These are phyloP conservation scores for Dreissena rostriformis DNA, from an alignment of 1,140 invertebrate species.

Conservation along the genomic window DNA sequence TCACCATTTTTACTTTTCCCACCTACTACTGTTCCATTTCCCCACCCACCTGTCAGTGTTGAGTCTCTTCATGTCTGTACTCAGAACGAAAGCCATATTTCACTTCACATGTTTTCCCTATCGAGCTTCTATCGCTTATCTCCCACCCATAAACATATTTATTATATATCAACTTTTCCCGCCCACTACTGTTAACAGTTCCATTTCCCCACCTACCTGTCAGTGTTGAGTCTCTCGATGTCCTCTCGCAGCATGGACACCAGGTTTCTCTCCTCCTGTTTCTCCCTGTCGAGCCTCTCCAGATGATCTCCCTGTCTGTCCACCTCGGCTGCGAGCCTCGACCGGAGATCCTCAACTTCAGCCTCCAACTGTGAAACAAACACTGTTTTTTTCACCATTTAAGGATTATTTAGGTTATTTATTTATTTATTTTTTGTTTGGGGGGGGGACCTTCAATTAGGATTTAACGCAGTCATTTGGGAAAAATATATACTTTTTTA, in stretches of 20 bases:
- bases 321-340: conserved; percentile 55
- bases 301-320: conserved; percentile 51
- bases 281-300: conserved; percentile 52
- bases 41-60: conserved; percentile 69
- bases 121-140: conserved; percentile 47
- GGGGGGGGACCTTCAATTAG: too few species aligned
- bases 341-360: conserved; percentile 63
- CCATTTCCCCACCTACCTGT: conserved; percentile 63
- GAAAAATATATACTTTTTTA: too few species aligned
- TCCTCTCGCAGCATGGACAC: conserved; percentile 69
- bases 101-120: conserved; percentile 58
- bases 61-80: conserved; percentile 70
- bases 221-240: conserved; percentile 69
- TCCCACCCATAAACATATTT: too few species aligned
- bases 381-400: too few species aligned
- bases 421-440: too few species aligned
- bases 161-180: too few species aligned
- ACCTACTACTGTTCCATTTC: neutral
- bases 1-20: too few species aligned
- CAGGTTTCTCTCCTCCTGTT: conserved; percentile 62
- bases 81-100: conserved; percentile 67
- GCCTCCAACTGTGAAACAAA: conserved; percentile 60
- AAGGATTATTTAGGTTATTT: too few species aligned
- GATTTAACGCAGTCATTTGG: too few species aligned
- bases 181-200: neutral